A percentile compares a stretch with the other conserved stretches of the same genome.
Evolutionary conservation across 2,888 invertebrate species (phyloP).

Genomic region (Antheraea yamamai): DNA sequence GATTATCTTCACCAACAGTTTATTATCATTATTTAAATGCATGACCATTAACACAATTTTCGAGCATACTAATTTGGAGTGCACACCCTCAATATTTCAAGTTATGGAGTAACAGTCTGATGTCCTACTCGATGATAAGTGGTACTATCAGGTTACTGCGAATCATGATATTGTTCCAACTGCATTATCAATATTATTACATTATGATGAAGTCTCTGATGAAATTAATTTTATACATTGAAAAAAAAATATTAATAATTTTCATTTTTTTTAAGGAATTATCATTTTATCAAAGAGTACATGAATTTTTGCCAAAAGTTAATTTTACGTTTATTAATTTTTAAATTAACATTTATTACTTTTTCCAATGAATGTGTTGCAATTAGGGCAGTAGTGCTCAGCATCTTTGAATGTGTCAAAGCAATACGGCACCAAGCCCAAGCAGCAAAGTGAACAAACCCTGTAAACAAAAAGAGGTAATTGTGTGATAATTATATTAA

Average conservation of each 20-base stretch:
- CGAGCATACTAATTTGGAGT: too few relatives aligned
- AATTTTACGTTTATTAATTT: background rate
- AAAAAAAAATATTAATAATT: background rate
- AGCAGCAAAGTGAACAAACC: conserved; percentile 76
- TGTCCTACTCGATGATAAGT: too few relatives aligned
- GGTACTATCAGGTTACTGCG: too few relatives aligned
- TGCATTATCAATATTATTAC: too few relatives aligned
- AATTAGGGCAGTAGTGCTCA: conserved; percentile 77
- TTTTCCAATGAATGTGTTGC: conserved; percentile 76
- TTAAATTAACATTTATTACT: conserved; percentile 65
- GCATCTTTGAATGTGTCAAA: conserved; percentile 78
- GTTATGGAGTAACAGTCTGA: too few relatives aligned
- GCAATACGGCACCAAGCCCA: conserved; percentile 75
- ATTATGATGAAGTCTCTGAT: background rate
- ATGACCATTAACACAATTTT: too few relatives aligned
- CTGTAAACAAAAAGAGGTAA: conserved; percentile 45
- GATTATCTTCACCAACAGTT: background rate
- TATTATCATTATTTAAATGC: too few relatives aligned
- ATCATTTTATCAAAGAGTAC: background rate
- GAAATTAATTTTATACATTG: background rate
- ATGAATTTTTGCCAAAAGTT: background rate
- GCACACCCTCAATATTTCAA: too few relatives aligned
- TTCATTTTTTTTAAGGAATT: background rate
- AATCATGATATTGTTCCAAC: too few relatives aligned
- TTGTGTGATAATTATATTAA: background rate